Evolutionary conservation across 1,140 invertebrate genomes (phyloP).

Genomic region (Lucilia sericata): DNA sequence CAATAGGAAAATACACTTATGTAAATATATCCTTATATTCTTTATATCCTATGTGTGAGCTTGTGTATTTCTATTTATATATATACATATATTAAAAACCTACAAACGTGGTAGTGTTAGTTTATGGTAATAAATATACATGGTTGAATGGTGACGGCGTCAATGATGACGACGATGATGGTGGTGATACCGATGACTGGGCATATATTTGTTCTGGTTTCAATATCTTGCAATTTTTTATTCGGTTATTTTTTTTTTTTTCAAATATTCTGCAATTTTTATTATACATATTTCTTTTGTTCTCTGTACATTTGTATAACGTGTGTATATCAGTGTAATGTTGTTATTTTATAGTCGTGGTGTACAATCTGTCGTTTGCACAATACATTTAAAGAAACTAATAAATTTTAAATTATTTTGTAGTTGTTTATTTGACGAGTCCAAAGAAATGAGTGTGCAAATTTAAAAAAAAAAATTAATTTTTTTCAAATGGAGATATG

Average conservation of each 20-base stretch:
- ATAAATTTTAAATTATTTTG: constrained; percentile 1
- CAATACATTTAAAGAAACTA: not conserved
- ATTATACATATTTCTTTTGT: not conserved
- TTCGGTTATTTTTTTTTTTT: not conserved
- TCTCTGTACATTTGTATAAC: not conserved
- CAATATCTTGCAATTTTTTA: not conserved
- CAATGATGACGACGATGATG: not conserved
- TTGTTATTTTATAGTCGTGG: not conserved
- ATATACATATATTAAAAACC: too few species aligned
- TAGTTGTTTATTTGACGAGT: not conserved
- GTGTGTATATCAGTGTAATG: not conserved
- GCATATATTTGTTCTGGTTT: constrained; percentile 6
- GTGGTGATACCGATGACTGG: not conserved
- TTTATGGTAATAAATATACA: too few species aligned
- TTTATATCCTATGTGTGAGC: too few species aligned
- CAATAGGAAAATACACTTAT: too few species aligned
- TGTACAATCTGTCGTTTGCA: not conserved
- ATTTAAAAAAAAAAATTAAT: too few species aligned
- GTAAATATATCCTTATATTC: too few species aligned
- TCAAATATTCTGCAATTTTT: not conserved
- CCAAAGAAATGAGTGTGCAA: too few species aligned
- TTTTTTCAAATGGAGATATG: too few species aligned
- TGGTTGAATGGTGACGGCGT: not conserved
- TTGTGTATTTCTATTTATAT: too few species aligned
- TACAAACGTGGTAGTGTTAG: too few species aligned